Base-by-base conservation (phyloP, 1,140 invertebrate species). In the Varroa destructor region DNA sequence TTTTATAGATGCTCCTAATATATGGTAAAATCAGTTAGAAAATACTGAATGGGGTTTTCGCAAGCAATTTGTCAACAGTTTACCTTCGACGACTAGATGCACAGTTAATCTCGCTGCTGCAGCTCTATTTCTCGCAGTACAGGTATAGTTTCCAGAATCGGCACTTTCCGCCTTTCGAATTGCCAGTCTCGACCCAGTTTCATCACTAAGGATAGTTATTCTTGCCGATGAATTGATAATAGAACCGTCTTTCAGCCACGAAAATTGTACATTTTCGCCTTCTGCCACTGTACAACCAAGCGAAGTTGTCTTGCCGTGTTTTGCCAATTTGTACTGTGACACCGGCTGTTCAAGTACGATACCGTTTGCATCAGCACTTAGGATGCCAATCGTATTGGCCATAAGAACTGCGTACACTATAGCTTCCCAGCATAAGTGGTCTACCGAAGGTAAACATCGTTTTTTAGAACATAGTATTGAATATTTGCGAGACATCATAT, bases 201-300 rank as follows among this genome's bases (percentile, higher is more conserved):
- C 46, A 3, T 40, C 61, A 46, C 46, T 67, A 10, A 67, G 46
- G 46, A 67, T 67, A 12, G 40, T 12, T 14, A 67, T 67, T 46
- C 61, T 40, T n/a, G 61, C 12, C 40, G 12, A 2, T 1, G 40
- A 40, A 4, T 10, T 12, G 1, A 67, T 12, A 40, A 67, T 3
- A 8, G 40, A 36, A 46, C 37, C 37, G 46, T 67, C 37, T 67
- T 67, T 67, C 12, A 37, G 14, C 61, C 61, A 67, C 61, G 61
- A 67, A 8, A 67, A 67, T 1, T 14, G 40, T 40, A 67, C 40
- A 67, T 67, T 67, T 46, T 40, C 46, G 61, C 61, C 61, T 37
- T 67, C 61, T 10, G 61, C 40, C 14, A 37, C 61, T 46, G 61
- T 43, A 8, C 61, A 67, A 14, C 10, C 46, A 46, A 67, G 46